Conservation (phyloP, 1,140 invertebrate genomes). For the Zaprionus ornatus region DNA sequence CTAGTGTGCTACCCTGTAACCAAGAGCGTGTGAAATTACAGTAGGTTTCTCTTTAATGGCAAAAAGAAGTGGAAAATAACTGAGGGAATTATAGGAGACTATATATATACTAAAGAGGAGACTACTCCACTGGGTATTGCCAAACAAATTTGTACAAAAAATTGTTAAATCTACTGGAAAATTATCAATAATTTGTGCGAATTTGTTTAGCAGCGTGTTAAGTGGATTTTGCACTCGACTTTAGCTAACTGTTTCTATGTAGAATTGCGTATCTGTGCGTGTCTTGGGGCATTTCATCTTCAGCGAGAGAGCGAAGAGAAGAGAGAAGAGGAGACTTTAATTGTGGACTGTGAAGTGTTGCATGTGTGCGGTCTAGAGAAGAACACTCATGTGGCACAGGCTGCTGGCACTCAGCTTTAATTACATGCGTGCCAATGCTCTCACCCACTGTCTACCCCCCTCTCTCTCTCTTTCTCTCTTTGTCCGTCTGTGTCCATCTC, state of each 20-base stretch:
- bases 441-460: not conserved
- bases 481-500: conserved; percentile 12
- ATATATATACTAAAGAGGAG: no score
- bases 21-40: conserved; percentile 15
- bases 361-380: conserved; percentile 45
- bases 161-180: conserved; percentile 70
- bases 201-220: conserved; percentile 62
- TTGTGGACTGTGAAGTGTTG: conserved; percentile 13
- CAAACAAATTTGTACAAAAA: conserved; percentile 19
- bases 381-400: conserved; percentile 26
- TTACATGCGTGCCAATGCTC: conserved; percentile 42
- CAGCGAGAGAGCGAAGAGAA: not conserved
- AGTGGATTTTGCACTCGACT: conserved; percentile 40
- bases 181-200: conserved; percentile 61
- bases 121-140: conserved; percentile 20
- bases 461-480: not conserved
- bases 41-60: not conserved
- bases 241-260: not conserved
- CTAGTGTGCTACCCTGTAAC: conserved; percentile 26
- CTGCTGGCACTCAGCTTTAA: conserved; percentile 41
- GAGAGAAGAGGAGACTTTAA: not conserved
- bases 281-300: not conserved
- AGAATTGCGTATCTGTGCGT: conserved; percentile 8
- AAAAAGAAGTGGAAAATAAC: not conserved
- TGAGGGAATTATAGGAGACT: no score